Base-by-base conservation (phyloP, 2,888 invertebrate species). In the Phengaris alcon region DNA sequence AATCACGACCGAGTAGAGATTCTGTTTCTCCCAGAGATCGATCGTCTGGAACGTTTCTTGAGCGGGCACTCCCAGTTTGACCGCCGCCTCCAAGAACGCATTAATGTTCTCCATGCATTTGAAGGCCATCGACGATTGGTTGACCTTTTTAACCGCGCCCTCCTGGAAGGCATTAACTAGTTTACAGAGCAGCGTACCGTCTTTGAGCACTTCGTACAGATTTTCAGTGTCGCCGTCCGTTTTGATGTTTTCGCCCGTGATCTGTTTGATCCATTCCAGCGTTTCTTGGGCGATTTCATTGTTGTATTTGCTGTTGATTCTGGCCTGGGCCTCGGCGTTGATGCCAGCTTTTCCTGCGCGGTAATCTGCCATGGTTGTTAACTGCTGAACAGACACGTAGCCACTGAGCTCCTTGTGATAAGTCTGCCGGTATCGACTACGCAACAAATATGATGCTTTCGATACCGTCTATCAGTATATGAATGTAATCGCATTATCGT, bases 21-120 rank as follows among this genome's bases (percentile, higher is more conserved):
- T 99, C 90, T 98, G 98, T 85, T 96, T 95, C 90, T 99, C 99
- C 97, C 98, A 99, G 75, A 99, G 95, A 90, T 99, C 99, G 72
- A 99, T 98, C n/a, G 99, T 99, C 91, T 99, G 98, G 95, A 99
- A 99, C 55, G 97, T 97, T 90, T 99, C 99, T 85, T 97, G 97
- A 59, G 97, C 95, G 1, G 98, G 97, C 44, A 99, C 98, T 73
- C 99, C 99, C 79, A 98, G 93, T 79, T 95, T 95, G 87, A 96
- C 96, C 75, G 96, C 97, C 22, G 96, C 96, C 80, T 96, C 97
- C 78, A 98, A 92, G 91, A 99, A 99, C 64, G 96, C 97, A 89
- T 98, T 98, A 82, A 99, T 99, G 88, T 99, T 99, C 90, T 99
- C 99, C 99, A 99, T 99, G 91, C 98, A 98, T 88, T 99, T 99